Base-by-base conservation (phyloP, 2,113 vertebrate species). In the Crypturellus undulatus region DNA sequence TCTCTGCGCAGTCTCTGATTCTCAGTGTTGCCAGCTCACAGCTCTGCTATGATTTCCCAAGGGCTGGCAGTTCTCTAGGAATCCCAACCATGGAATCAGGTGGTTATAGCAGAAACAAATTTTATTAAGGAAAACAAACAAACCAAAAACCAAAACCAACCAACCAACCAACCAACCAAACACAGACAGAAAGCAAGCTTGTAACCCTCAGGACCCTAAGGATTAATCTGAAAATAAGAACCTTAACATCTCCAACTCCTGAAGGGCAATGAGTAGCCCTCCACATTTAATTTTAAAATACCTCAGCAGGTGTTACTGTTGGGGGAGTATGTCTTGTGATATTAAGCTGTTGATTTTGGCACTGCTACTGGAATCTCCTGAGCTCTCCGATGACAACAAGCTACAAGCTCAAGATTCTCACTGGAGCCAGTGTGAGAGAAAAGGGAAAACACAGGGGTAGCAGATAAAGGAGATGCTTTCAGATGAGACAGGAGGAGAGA, bases 61-160 rank as follows among this genome's bases (percentile, higher is more conserved):
- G 28, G 68, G 28, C 43, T 65, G 70, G 12, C 43, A 84, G 38
- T 49, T 59, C 36, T 69, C 49, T 24, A 22, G 14, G 71, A 14
- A 8, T 19, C 30, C 1, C 3, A 80, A 43, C 30, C 4, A 1
- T 13, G 22, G n/a, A 86, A 77, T 30, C 19, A 45, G 7, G 20
- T 21, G 10, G 52, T 26, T 3, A 2, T 26, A 34, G 16, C n/a
- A 69, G n/a, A n/a, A 52, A 11, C 0, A 2, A 38, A 34, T 82
- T 81, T 84, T n/a, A 89, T 0, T n/a, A 21, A 86, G 7, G 83
- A 5, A 49, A 38, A 10, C 13, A 47, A 62, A 1, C 4, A 69
- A 16, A 43, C 15, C 16, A 43, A 17, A 43, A 43, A 6, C 38
- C 6, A 38, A 38, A 43, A 43, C 38, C 38, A 38, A 9, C 38